Evolutionary conservation across 2,113 vertebrate genomes (phyloP), one percentile per base, ranked within the genome.

Genomic region (Oenanthe melanoleuca): DNA sequence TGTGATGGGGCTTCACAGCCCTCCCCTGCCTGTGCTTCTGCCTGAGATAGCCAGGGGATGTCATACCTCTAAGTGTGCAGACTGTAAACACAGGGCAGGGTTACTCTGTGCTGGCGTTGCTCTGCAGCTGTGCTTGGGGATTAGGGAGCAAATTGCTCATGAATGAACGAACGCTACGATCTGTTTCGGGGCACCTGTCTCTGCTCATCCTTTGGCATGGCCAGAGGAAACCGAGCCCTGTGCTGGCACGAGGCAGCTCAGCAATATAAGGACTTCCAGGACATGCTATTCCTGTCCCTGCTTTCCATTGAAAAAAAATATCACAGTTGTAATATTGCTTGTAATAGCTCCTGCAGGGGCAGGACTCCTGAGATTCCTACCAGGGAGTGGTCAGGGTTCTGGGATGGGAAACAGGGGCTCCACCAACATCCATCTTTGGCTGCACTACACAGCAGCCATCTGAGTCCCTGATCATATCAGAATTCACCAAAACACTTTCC

Each of bases 241-340:
- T 53, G 4, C 3, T 8, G 73, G 89, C 92, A 86, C 4, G 53
- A 34, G 70, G 80, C 56, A 25, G 55, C 37, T 28, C 28, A 1
- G 94, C 21, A 0, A 56, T 80, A 74, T 71, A 75, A 89, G 86
- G 89, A 89, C 91, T 95, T 89, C 89, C 80, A 87, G 94, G 89
- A 44, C 31, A 1, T 45, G 66, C 75, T 95, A 65, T 95, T 95
- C 70, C 78, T 37, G 33, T 49, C 49, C 28, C 57, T 64, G 90
- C 86, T 83, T 84, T 87, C 87, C 95, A 92, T 61, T 95, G 89
- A 94, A 87, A 79, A 56, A 52, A 86, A 82, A 86, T 49, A 78
- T 52, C 3, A 0, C 37, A 7, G 65, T 37, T 31, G 86, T 72
- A 79, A 91, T 81, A 78, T 2, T 31, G 45, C 89, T 84, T 1